Percentiles rank a stretch among this genome's conserved stretches.
These are phyloP conservation scores for Tapera naevia DNA, from an alignment of 2,797 vertebrate genomes.

Conservation along the genomic window DNA sequence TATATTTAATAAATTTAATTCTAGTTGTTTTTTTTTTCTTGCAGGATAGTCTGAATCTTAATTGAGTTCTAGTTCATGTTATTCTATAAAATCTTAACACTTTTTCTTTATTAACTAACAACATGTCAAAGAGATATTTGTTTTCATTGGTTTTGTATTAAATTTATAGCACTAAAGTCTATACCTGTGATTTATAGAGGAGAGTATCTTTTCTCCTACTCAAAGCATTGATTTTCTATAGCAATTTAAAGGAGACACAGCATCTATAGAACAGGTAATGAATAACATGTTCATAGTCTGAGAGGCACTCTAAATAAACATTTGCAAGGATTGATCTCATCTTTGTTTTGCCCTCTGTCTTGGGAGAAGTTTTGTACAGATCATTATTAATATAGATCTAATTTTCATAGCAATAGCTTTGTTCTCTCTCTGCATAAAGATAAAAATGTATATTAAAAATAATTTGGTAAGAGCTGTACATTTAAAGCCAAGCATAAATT, in stretches of 20 bases:
- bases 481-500: background rate
- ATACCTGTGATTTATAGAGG: constrained; percentile 44
- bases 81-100: background rate
- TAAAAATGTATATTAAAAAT: background rate
- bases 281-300: constrained; percentile 59
- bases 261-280: constrained; percentile 31
- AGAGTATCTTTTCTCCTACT: constrained; percentile 15
- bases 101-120: constrained; percentile 34
- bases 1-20: background rate
- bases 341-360: constrained; percentile 5
- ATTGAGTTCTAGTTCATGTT: background rate
- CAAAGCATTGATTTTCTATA: constrained; percentile 63
- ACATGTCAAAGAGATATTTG: background rate
- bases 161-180: constrained; percentile 41
- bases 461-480: background rate
- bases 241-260: constrained; percentile 41
- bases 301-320: constrained; percentile 41
- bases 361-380: background rate
- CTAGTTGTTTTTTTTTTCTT: background rate
- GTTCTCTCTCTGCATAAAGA: background rate
- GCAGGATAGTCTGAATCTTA: background rate
- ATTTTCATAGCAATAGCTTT: background rate
- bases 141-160: constrained; percentile 52
- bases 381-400: constrained; percentile 15
- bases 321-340: constrained; percentile 13